Conservation (phyloP, 1,140 invertebrate species). For the Eueides isabella region DNA sequence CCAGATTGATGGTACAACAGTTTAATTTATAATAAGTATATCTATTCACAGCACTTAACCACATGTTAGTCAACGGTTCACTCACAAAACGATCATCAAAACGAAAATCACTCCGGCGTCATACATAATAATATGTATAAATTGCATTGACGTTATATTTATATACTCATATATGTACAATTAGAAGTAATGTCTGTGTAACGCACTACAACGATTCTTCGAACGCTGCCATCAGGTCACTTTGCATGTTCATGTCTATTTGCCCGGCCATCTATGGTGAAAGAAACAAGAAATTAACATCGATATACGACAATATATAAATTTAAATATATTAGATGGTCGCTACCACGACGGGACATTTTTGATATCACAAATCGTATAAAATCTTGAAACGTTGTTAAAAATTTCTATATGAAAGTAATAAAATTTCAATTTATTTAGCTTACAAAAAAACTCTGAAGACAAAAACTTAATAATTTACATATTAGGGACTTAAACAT, state of each 20-base stretch:
- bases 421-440: too few species aligned
- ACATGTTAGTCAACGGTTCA: conserved; percentile 77
- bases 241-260: conserved; percentile 99
- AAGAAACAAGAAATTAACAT: conserved; percentile 27
- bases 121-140: conserved; percentile 62
- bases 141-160: conserved; percentile 76
- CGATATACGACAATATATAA: too few species aligned
- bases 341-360: too few species aligned
- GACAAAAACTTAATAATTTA: too few species aligned
- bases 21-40: conserved; percentile 77
- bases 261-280: conserved; percentile 94
- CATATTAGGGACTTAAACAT: too few species aligned
- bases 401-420: too few species aligned
- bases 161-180: conserved; percentile 73
- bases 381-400: too few species aligned
- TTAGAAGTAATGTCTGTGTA: conserved; percentile 53
- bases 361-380: too few species aligned
- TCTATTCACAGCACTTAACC: conserved; percentile 82
- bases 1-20: conserved; percentile 76
- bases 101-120: conserved; percentile 73
- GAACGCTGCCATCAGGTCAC: conserved; percentile 98
- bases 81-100: conserved; percentile 74
- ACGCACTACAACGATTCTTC: conserved; percentile 93
- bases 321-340: too few species aligned
- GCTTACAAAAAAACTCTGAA: too few species aligned